Conservation (phyloP, 1,140 invertebrate genomes). For the Bombus terrestris region DNA sequence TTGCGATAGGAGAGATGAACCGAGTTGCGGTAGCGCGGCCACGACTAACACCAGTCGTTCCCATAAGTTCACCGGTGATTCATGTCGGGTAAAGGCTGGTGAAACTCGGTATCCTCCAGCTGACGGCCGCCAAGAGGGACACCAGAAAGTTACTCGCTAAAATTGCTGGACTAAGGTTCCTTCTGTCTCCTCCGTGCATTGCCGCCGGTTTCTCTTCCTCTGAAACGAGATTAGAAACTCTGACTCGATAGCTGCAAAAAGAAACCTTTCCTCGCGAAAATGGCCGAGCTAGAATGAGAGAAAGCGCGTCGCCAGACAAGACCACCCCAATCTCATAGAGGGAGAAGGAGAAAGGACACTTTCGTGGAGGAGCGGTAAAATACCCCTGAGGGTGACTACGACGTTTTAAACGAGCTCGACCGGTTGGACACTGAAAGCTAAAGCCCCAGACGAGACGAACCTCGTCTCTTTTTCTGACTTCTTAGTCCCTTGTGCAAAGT, state of each 20-base stretch:
- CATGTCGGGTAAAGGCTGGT: constrained; percentile 80
- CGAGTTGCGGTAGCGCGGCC: constrained; percentile 9
- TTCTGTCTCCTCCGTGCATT: constrained; percentile 83
- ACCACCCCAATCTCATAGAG: too few species aligned
- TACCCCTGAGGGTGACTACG: constrained; percentile 13
- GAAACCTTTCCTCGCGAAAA: neutral
- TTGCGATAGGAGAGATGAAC: constrained; percentile 23
- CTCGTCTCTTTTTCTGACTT: neutral
- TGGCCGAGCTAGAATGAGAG: neutral
- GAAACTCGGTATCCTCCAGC: constrained; percentile 82
- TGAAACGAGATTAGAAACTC: constrained; percentile 72
- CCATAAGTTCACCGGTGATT: constrained; percentile 58
- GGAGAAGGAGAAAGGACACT: neutral
- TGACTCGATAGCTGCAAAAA: constrained; percentile 25
- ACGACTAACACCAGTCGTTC: neutral
- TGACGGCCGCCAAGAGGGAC: constrained; percentile 77
- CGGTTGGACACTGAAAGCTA: constrained; percentile 2
- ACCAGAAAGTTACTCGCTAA: constrained; percentile 80
- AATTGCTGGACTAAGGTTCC: constrained; percentile 79
- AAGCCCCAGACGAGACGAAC: constrained; percentile 11
- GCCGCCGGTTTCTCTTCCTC: constrained; percentile 83
- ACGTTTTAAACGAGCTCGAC: constrained; percentile 50
- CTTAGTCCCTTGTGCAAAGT: neutral
- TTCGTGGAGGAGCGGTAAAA: constrained; percentile 18
- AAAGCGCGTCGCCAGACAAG: neutral